Conservation (phyloP, 2,888 invertebrate species). For the Embidobia sp. region DNA sequence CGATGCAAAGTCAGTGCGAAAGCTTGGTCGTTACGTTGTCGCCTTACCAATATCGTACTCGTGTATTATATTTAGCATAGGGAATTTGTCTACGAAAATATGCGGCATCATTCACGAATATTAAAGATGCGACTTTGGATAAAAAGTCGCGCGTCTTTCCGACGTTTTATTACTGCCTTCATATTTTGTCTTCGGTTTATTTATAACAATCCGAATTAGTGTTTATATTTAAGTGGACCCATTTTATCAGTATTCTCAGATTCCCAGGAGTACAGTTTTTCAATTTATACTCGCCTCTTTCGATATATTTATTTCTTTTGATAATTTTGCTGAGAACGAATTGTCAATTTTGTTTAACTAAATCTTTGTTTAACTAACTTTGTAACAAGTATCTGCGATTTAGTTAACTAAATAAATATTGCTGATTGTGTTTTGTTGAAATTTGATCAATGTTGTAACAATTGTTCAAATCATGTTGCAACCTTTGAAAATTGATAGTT, state of each 20-base stretch:
- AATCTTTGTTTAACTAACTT: neutral
- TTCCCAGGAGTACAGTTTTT: too few species aligned
- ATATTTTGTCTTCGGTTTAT: constrained; percentile 16
- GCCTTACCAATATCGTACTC: constrained; percentile 37
- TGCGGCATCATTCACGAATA: constrained; percentile 30
- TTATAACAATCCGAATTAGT: constrained; percentile 11
- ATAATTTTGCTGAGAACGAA: too few species aligned
- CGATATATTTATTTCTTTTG: too few species aligned
- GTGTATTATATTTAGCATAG: constrained; percentile 55
- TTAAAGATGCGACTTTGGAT: constrained; percentile 32
- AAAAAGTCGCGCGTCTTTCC: constrained; percentile 4
- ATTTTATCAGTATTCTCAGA: too few species aligned
- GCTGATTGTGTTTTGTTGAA: too few species aligned
- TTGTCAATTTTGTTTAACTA: too few species aligned
- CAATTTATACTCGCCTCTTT: too few species aligned
- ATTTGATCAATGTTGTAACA: too few species aligned
- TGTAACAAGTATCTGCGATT: too few species aligned
- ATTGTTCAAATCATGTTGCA: too few species aligned
- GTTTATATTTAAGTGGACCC: too few species aligned
- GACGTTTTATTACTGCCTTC: neutral
- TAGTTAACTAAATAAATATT: too few species aligned
- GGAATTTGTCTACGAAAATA: constrained; percentile 55
- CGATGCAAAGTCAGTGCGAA: constrained; percentile 26
- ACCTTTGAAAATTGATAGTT: neutral
- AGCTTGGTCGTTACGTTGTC: constrained; percentile 38